These are phyloP conservation scores for Nesogale talazaci DNA, from an alignment of 2,113 vertebrate species.

Conservation along the genomic window DNA sequence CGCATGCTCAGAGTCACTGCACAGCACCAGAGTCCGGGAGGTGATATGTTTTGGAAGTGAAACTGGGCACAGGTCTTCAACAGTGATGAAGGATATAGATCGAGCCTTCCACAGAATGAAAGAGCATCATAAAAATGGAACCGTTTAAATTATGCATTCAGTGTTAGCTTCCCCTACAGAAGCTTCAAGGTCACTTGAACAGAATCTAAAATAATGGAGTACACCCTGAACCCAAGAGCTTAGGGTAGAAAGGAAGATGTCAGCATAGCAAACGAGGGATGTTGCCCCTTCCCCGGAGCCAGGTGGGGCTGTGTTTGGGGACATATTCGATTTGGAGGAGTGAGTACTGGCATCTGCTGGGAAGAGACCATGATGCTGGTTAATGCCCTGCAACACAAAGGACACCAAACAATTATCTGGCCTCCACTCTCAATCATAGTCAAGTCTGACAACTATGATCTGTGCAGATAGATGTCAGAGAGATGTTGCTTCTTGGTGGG, in stretches of 20 bases:
- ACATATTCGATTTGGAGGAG: background rate
- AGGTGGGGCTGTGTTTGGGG: background rate
- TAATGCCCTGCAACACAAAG: background rate
- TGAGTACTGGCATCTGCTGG: background rate
- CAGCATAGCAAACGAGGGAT: background rate
- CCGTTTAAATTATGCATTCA: conserved; percentile 57
- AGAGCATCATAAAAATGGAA: conserved; percentile 58
- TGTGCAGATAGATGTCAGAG: background rate
- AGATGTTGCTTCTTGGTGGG: background rate
- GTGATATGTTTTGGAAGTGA: conserved; percentile 37
- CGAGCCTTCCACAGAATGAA: conserved; percentile 56
- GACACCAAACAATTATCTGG: background rate
- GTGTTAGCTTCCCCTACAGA: conserved; percentile 17
- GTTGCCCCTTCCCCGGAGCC: background rate
- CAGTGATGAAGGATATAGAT: conserved; percentile 72
- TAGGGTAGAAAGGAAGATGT: background rate
- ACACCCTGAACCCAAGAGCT: background rate
- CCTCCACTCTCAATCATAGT: background rate
- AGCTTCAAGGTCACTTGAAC: conserved; percentile 51
- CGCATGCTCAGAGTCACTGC: conserved; percentile 44
- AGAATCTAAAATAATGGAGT: conserved; percentile 61
- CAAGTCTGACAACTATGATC: background rate
- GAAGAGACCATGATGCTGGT: background rate
- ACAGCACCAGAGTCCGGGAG: conserved; percentile 51
- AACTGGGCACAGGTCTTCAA: conserved; percentile 62